phyloP scores from a whole-genome alignment of 2,888 invertebrate genomes.

The Fissipunctia ypsillon region DNA sequence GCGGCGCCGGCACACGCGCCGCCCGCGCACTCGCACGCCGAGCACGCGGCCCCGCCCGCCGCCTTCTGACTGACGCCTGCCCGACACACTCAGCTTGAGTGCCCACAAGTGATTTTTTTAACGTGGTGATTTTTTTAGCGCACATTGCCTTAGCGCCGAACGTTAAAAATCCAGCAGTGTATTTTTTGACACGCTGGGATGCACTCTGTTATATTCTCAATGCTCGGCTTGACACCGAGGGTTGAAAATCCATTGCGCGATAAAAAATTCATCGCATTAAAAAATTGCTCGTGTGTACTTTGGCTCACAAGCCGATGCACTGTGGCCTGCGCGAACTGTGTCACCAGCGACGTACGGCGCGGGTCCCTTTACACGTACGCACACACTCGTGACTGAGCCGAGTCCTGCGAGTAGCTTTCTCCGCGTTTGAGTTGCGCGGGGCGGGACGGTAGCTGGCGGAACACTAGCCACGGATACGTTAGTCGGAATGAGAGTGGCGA shows the following conservation, averaged over 20 bases:
- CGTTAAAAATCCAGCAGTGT: background rate
- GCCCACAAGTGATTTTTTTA: too few relatives aligned
- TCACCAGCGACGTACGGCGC: background rate
- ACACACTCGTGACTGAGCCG: background rate
- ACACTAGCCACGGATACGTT: background rate
- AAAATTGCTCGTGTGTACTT: background rate
- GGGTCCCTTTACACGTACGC: background rate
- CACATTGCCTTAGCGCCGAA: background rate
- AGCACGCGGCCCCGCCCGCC: constrained; percentile 1
- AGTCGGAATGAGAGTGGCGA: background rate
- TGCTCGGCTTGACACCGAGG: too few relatives aligned
- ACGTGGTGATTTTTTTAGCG: background rate
- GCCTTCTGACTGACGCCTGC: background rate
- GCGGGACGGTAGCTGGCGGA: background rate
- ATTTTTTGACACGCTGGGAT: background rate
- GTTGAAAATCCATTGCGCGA: background rate
- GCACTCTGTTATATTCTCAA: background rate
- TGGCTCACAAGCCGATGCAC: background rate
- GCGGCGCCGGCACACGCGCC: constrained; percentile 26
- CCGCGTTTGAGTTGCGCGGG: constrained; percentile 36
- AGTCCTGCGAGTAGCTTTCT: constrained; percentile 37
- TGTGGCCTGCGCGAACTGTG: background rate
- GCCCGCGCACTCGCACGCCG: constrained; percentile 8
- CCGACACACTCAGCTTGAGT: too few relatives aligned
- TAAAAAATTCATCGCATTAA: background rate